Conservation (phyloP, 2,888 invertebrate genomes). For the Eupeodes latifasciatus region DNA sequence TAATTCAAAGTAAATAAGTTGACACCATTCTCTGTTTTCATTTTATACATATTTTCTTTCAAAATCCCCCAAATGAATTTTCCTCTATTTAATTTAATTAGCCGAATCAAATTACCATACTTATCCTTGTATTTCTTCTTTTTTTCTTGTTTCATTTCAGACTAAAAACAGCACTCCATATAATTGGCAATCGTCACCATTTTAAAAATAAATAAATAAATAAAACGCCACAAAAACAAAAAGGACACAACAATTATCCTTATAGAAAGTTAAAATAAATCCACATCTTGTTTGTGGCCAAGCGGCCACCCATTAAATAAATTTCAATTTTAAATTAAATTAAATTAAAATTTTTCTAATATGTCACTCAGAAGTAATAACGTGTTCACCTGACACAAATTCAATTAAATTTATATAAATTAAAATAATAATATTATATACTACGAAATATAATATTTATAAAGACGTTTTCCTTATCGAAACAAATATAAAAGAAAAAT, state of each 20-base stretch:
- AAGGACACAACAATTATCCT: slow-evolving; percentile 35
- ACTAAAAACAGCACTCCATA: slow-evolving; percentile 23
- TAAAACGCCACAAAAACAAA: not conserved
- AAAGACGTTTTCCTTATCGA: not conserved
- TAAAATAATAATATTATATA: slow-evolving; percentile 1
- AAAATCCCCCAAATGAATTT: slow-evolving; percentile 2
- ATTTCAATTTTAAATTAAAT: slow-evolving; percentile 45
- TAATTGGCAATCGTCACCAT: not conserved
- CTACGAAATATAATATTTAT: slow-evolving; percentile 51
- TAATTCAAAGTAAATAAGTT: too few species aligned
- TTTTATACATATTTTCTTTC: not conserved
- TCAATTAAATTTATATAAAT: slow-evolving; percentile 77
- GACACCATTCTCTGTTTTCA: too few species aligned
- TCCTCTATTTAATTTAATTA: slow-evolving; percentile 37
- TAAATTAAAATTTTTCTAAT: slow-evolving; percentile 67
- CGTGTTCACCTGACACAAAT: slow-evolving; percentile 81
- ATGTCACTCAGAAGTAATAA: slow-evolving; percentile 79
- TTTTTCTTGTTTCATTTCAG: slow-evolving; percentile 58
- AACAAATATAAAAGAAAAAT: slow-evolving; percentile 5
- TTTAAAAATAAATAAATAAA: slow-evolving; percentile 2
- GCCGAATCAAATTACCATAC: slow-evolving; percentile 22
- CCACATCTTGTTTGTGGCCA: slow-evolving; percentile 64
- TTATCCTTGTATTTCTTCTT: slow-evolving; percentile 27
- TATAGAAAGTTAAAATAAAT: slow-evolving; percentile 35
- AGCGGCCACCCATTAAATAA: slow-evolving; percentile 59